A percentile compares a stretch with the other conserved stretches of the same genome.
phyloP scores from a whole-genome alignment of 1,140 invertebrate genomes.

The Platyura marginata region DNA sequence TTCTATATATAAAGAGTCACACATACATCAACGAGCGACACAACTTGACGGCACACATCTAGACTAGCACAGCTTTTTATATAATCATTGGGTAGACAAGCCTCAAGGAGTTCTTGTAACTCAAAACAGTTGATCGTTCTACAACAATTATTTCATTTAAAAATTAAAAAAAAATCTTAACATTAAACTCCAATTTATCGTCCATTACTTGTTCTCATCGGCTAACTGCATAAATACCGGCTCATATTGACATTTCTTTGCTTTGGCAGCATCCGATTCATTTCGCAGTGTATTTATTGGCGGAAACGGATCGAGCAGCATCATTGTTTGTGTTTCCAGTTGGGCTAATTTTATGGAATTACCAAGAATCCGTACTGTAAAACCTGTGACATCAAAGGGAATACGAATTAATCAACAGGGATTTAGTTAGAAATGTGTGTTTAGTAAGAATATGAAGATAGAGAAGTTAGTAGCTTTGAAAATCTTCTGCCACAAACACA shows the following conservation, averaged over 20 bases:
- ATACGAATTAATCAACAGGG: not conserved
- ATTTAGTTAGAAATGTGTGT: no score
- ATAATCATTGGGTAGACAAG: constrained; percentile 85
- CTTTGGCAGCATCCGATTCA: constrained; percentile 14
- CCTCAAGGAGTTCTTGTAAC: constrained; percentile 76
- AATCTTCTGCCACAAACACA: no score
- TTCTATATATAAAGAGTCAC: not conserved
- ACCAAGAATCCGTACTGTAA: constrained; percentile 19
- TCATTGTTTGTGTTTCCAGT: constrained; percentile 59
- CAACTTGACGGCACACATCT: constrained; percentile 79
- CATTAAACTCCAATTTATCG: no score
- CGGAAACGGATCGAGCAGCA: constrained; percentile 58
- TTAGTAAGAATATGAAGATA: no score
- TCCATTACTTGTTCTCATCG: constrained; percentile 45
- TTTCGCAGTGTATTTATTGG: constrained; percentile 34
- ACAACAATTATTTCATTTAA: not conserved
- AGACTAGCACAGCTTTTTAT: constrained; percentile 86
- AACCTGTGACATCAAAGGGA: constrained; percentile 5
- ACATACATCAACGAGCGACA: constrained; percentile 70
- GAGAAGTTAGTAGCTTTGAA: no score
- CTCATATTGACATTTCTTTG: constrained; percentile 55
- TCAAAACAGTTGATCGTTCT: constrained; percentile 81
- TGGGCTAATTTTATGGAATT: constrained; percentile 16
- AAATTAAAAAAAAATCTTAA: not conserved
- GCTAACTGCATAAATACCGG: constrained; percentile 77